These are phyloP conservation scores for Diachasmimorpha longicaudata DNA, from an alignment of 1,140 invertebrate species.

Conservation along the genomic window DNA sequence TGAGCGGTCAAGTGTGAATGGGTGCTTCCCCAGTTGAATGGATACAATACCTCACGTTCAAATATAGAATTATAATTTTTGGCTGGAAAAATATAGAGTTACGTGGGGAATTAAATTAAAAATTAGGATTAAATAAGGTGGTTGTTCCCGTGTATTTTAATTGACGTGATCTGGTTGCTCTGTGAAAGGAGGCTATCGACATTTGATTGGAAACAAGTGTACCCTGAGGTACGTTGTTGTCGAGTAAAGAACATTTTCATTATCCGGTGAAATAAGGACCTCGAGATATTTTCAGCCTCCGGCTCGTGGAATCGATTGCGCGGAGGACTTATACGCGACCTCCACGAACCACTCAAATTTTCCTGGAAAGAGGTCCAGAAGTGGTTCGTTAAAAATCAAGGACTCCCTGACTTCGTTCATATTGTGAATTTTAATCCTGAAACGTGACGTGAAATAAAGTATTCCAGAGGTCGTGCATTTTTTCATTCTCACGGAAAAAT, in stretches of 20 bases:
- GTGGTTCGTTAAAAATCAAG: slow-evolving; percentile 43
- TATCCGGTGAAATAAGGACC: background rate
- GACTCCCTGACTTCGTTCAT: slow-evolving; percentile 24
- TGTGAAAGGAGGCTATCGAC: background rate
- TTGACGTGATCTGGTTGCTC: background rate
- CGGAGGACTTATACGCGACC: background rate
- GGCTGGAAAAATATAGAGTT: too few species aligned
- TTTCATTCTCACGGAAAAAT: too few species aligned
- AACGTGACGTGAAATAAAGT: slow-evolving; percentile 36
- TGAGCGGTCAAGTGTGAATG: slow-evolving; percentile 19
- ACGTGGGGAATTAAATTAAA: too few species aligned
- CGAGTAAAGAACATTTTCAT: background rate
- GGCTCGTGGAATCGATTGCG: slow-evolving; percentile 12
- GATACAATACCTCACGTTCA: too few species aligned
- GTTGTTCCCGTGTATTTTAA: background rate
- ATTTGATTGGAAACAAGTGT: background rate
- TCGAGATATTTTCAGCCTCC: background rate
- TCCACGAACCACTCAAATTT: slow-evolving; percentile 14
- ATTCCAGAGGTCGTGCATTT: background rate
- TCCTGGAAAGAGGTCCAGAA: slow-evolving; percentile 20
- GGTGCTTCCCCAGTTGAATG: background rate
- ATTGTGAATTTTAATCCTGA: slow-evolving; percentile 44
- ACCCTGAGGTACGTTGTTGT: background rate
- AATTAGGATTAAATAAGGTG: background rate
- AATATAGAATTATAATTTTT: too few species aligned